Conservation (phyloP, 2,797 vertebrate species). For the Oceanodroma leucorhoa region DNA sequence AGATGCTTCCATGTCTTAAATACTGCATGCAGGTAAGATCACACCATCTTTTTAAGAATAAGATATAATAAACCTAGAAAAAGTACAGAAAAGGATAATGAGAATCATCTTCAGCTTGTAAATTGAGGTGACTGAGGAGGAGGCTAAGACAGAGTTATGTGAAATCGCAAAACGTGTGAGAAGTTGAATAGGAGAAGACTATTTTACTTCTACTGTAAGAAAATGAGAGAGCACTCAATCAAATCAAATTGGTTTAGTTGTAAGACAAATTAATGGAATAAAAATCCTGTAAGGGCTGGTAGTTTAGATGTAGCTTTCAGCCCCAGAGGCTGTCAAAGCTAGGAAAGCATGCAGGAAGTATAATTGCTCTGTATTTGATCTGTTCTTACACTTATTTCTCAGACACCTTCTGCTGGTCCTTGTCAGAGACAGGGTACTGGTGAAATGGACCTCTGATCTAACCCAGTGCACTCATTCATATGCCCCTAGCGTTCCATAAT, state of each 20-base stretch:
- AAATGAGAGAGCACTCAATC: neutral
- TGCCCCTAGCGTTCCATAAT: neutral
- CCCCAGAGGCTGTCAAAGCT: neutral
- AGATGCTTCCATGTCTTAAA: neutral
- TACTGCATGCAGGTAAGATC: neutral
- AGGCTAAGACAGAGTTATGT: neutral
- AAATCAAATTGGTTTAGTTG: neutral
- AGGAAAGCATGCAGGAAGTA: neutral
- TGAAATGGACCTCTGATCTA: neutral
- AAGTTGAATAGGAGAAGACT: neutral
- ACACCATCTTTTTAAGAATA: neutral
- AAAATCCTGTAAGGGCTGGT: neutral
- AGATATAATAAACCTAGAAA: neutral
- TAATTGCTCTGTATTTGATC: neutral
- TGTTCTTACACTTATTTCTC: neutral
- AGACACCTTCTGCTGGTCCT: neutral
- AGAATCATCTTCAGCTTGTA: neutral
- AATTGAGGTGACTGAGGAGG: neutral
- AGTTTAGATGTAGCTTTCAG: neutral
- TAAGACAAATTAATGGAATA: neutral
- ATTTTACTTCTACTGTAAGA: neutral
- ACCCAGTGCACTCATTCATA: neutral
- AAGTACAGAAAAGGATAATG: neutral
- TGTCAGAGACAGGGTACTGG: neutral
- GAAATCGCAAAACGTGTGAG: neutral